Percentiles rank a stretch among this genome's conserved stretches.
Evolutionary conservation across 1,140 invertebrate species (phyloP).

Genomic region (Neodiprion virginianus): DNA sequence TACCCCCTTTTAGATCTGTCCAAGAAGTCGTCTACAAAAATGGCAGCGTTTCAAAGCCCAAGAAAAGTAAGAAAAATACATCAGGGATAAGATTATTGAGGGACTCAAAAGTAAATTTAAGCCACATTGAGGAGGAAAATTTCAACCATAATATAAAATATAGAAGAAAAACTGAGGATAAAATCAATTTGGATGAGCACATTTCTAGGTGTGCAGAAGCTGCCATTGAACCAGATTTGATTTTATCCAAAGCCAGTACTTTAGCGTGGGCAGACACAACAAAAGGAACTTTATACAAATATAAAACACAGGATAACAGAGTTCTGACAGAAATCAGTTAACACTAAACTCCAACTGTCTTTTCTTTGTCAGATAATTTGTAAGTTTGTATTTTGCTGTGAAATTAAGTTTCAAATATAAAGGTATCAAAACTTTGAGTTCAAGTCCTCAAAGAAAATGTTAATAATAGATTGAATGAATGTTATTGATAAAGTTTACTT

Average conservation of each 20-base stretch:
- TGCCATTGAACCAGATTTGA: constrained; percentile 37
- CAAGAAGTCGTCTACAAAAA: constrained; percentile 28
- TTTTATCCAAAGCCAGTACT: constrained; percentile 42
- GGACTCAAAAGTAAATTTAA: constrained; percentile 30
- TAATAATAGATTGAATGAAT: not conserved
- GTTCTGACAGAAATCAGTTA: constrained; percentile 33
- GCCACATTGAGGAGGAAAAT: not conserved
- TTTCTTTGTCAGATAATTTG: not conserved
- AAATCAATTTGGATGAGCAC: not conserved
- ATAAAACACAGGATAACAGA: constrained; percentile 44
- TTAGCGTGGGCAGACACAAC: constrained; percentile 40
- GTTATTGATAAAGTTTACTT: not conserved
- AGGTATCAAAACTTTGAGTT: too few species aligned
- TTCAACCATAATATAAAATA: constrained; percentile 17
- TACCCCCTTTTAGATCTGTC: constrained; percentile 15
- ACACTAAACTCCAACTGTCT: not conserved
- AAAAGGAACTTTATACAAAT: constrained; percentile 43
- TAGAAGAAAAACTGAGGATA: constrained; percentile 23
- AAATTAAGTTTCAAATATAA: too few species aligned
- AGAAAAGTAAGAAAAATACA: constrained; percentile 11
- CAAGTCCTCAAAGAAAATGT: not conserved
- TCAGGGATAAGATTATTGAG: constrained; percentile 44
- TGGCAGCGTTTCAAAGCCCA: constrained; percentile 12
- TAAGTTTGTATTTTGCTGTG: too few species aligned
- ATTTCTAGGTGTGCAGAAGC: constrained; percentile 37